Percentiles rank a stretch among this genome's conserved stretches.
Evolutionary conservation across 2,888 invertebrate species (phyloP).

Genomic region (Zygothrica quintamaculata): DNA sequence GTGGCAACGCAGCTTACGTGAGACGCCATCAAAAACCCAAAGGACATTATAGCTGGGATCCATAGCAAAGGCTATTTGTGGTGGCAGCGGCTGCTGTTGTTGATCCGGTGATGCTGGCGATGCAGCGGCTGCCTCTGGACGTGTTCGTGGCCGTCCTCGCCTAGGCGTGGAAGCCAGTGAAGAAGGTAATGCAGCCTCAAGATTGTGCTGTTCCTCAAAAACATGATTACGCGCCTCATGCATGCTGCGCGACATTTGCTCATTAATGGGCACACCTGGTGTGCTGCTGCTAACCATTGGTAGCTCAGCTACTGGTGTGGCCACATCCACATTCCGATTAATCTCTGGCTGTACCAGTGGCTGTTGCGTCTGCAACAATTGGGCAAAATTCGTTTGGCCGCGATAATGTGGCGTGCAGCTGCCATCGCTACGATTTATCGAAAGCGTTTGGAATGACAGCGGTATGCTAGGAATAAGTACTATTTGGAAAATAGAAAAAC

Average conservation of each 20-base stretch:
- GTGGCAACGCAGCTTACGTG: constrained; percentile 88
- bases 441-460: constrained; percentile 93
- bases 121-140: constrained; percentile 42
- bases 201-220: constrained; percentile 79
- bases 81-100: constrained; percentile 57
- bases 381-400: constrained; percentile 93
- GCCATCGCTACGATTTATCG: constrained; percentile 95
- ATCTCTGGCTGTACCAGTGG: constrained; percentile 77
- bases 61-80: constrained; percentile 85
- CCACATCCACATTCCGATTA: constrained; percentile 82
- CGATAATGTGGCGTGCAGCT: constrained; percentile 93
- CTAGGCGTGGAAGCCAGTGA: constrained; percentile 42
- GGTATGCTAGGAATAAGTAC: constrained; percentile 93
- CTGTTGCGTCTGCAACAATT: constrained; percentile 87
- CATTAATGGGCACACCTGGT: constrained; percentile 80
- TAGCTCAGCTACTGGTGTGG: constrained; percentile 44
- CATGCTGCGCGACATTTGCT: constrained; percentile 84
- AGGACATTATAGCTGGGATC: constrained; percentile 97
- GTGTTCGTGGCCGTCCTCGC: constrained; percentile 53
- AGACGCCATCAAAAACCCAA: constrained; percentile 93
- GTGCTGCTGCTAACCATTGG: constrained; percentile 39
- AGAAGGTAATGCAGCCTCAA: constrained; percentile 29
- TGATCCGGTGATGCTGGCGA: constrained; percentile 61
- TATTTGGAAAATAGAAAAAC: constrained; percentile 83
- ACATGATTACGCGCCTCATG: constrained; percentile 84